Base-by-base conservation (phyloP, 2,888 invertebrate genomes). In the Protula sp. region DNA sequence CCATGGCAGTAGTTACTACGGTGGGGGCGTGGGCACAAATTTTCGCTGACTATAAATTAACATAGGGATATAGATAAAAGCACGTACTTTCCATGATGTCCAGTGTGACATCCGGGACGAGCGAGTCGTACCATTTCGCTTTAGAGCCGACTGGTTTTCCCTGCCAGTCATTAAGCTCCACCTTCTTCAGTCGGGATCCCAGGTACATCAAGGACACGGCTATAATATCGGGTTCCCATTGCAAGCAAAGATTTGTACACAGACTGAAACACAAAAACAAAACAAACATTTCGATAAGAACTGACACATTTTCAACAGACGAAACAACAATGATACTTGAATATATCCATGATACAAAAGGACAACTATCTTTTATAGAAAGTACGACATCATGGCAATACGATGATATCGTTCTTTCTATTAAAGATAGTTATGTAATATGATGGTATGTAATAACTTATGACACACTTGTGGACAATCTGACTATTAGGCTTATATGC, bases 151-250 rank as follows among this genome's bases (percentile, higher is more conserved):
- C 88, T 80, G 54, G 84, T 84, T 76, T 79, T n/a, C 77, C 93
- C 45, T 87, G 86, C 95, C 95, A 97, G 82, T 97, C 95, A 3
- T 87, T 85, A 0, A 97, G 91, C 74, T 94, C 94, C 57, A 95
- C 94, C 82, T 94, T 94, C 78, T 91, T 93, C 27, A 99, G 85
- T 78, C 97, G 94, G 57, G 94, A 92, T 0, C 98, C 95, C 61
- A 99, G 85, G 82, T 98, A 95, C 87, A 99, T 93, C 14, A 99
- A 85, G 0, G 98, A 95, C 4, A 98, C 94, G 0, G 98, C 97
- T 5, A 85, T 82, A 50, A 99, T 93, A 83, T 99, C 98, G 0
- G 99, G 97, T 81, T 99, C 98, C 95, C 97, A 99, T 82, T 97
- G 95, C 54, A 99, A 85, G 68, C 92, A 92, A 53, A 99, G 85